A percentile compares a stretch with the other conserved stretches of the same genome.
phyloP scores from a whole-genome alignment of 2,797 vertebrate species.

The Discoglossus pictus region DNA sequence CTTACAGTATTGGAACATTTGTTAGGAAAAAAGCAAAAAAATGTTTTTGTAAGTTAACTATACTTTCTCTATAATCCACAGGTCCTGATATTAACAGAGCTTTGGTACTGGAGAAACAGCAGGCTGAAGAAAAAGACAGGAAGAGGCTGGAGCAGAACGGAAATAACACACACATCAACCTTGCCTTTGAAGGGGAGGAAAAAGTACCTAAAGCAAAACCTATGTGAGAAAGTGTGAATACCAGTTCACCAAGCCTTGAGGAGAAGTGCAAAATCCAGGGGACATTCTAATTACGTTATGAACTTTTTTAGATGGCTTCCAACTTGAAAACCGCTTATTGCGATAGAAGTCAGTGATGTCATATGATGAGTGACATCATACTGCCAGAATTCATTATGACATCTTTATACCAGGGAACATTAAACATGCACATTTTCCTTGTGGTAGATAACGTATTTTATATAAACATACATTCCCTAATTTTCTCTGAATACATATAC shows the following conservation, averaged over 20 bases:
- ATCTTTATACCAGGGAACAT: background rate
- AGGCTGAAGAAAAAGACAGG: background rate
- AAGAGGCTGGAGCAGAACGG: background rate
- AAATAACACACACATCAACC: slow-evolving; percentile 2
- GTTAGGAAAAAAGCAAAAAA: too few species aligned
- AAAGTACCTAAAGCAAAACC: background rate
- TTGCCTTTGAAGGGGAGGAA: slow-evolving; percentile 15
- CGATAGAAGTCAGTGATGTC: background rate
- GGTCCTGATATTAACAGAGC: slow-evolving; percentile 56
- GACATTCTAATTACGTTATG: slow-evolving; percentile 17
- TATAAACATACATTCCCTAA: too few species aligned
- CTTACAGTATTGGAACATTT: too few species aligned
- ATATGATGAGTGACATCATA: background rate
- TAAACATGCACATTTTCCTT: too few species aligned
- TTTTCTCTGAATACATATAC: too few species aligned
- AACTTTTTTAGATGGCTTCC: slow-evolving; percentile 3
- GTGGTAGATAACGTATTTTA: too few species aligned
- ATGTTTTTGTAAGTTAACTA: too few species aligned
- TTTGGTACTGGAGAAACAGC: slow-evolving; percentile 39
- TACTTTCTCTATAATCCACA: background rate
- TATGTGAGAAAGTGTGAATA: background rate
- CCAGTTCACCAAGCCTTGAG: too few species aligned
- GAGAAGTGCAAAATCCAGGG: too few species aligned
- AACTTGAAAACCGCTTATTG: background rate
- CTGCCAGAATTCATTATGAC: background rate